phyloP scores from a whole-genome alignment of 2,113 vertebrate genomes.

The Lophius piscatorius region DNA sequence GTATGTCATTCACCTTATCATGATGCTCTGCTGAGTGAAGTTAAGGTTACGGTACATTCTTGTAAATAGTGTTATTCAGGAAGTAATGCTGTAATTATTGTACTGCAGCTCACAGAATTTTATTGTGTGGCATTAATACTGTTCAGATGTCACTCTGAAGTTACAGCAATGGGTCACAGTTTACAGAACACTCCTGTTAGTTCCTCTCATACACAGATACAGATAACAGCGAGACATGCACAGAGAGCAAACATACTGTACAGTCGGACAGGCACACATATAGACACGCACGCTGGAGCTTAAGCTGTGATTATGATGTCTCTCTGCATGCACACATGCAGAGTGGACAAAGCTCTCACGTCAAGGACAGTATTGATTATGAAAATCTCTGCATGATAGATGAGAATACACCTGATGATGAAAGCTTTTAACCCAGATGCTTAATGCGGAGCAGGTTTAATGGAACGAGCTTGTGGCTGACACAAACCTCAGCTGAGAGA shows the following conservation, averaged over 20 bases:
- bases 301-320: slow-evolving; percentile 15
- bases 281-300: not conserved
- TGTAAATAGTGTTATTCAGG: too few relatives aligned
- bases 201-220: slow-evolving; percentile 36
- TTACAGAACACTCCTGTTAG: slow-evolving; percentile 26
- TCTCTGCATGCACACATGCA: slow-evolving; percentile 18
- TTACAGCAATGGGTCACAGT: slow-evolving; percentile 44
- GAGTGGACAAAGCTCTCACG: slow-evolving; percentile 21
- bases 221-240: slow-evolving; percentile 20
- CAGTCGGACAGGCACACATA: slow-evolving; percentile 2
- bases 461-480: slow-evolving; percentile 58
- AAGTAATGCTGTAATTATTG: too few relatives aligned
- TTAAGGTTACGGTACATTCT: too few relatives aligned
- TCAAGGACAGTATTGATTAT: slow-evolving; percentile 63
- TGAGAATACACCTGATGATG: slow-evolving; percentile 67
- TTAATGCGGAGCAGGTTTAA: slow-evolving; percentile 66
- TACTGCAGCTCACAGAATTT: too few relatives aligned
- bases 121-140: too few relatives aligned
- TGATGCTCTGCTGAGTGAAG: too few relatives aligned
- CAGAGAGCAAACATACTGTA: slow-evolving; percentile 36
- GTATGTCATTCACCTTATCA: too few relatives aligned
- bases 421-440: slow-evolving; percentile 79
- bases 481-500: slow-evolving; percentile 38
- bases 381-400: slow-evolving; percentile 46
- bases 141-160: too few relatives aligned